Evolutionary conservation across 2,888 invertebrate species (phyloP).

Genomic region (Caenorhabditis wallacei): DNA sequence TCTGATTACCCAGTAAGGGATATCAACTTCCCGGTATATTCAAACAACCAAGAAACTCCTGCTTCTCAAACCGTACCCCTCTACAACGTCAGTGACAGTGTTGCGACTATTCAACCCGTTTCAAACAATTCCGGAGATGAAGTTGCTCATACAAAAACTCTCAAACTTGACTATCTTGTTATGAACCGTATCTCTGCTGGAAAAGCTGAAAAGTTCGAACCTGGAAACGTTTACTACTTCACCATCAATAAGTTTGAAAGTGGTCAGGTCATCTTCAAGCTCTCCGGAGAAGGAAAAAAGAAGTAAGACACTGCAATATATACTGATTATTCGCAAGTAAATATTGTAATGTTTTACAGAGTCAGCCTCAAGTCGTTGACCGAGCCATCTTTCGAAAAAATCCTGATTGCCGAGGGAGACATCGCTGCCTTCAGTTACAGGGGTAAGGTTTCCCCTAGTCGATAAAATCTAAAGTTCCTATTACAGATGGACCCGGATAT

Average conservation of each 20-base stretch:
- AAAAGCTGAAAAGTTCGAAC: neutral
- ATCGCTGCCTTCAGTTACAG: too few relatives aligned
- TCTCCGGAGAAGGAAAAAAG: constrained; percentile 12
- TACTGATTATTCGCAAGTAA: neutral
- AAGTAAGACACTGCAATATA: constrained; percentile 5
- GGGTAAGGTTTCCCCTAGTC: too few relatives aligned
- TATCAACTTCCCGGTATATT: too few relatives aligned
- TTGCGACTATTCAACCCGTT: neutral
- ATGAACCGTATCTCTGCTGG: constrained; percentile 2
- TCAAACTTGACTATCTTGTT: neutral
- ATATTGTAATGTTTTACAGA: constrained; percentile 19
- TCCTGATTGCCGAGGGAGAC: too few relatives aligned
- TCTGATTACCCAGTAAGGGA: too few relatives aligned
- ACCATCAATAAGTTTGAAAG: constrained; percentile 13
- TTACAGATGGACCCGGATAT: neutral
- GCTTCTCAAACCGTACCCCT: neutral
- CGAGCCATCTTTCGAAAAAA: constrained; percentile 5
- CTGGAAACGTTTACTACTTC: neutral
- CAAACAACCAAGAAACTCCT: neutral
- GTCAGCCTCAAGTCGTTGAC: constrained; percentile 6
- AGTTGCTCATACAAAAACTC: neutral
- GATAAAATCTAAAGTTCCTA: too few relatives aligned
- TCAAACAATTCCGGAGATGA: neutral
- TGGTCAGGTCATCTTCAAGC: constrained; percentile 18
- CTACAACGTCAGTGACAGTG: neutral